phyloP scores from a whole-genome alignment of 1,140 invertebrate genomes.

The Papilio xuthus region DNA sequence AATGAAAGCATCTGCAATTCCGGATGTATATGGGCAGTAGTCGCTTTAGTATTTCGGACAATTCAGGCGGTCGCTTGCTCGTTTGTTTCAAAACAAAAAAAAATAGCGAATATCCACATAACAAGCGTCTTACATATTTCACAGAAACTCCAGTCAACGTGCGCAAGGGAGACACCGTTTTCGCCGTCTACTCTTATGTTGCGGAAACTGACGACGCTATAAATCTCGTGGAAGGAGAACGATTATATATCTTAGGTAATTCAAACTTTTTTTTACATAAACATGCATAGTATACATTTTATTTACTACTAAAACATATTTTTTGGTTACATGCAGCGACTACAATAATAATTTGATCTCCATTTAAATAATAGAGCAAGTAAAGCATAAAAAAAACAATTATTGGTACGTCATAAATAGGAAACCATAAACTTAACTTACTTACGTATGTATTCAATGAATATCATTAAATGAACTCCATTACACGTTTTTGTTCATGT shows the following conservation, averaged over 20 bases:
- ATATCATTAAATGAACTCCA: neutral
- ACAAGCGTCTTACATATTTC: slow-evolving; percentile 38
- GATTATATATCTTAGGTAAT: slow-evolving; percentile 91
- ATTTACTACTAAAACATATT: neutral
- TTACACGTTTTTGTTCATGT: too few species aligned
- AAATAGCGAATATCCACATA: neutral
- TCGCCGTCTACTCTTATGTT: slow-evolving; percentile 91
- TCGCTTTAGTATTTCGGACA: too few species aligned
- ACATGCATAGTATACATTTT: neutral
- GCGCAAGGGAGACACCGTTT: slow-evolving; percentile 89
- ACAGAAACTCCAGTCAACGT: slow-evolving; percentile 81
- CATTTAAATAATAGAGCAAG: too few species aligned
- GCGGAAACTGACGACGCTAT: slow-evolving; percentile 94
- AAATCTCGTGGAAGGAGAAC: slow-evolving; percentile 94
- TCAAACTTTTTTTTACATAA: neutral
- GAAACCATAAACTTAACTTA: too few species aligned
- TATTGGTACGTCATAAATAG: too few species aligned
- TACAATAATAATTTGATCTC: too few species aligned
- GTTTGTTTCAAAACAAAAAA: too few species aligned
- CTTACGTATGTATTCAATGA: neutral
- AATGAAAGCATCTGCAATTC: too few species aligned
- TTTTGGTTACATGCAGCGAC: neutral
- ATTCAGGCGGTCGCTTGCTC: too few species aligned
- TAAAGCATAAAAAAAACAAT: too few species aligned
- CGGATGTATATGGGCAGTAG: too few species aligned